Percentiles rank a stretch among this genome's conserved stretches.
Evolutionary conservation across 1,140 invertebrate species (phyloP).

Genomic region (Dicyema japonicum): DNA sequence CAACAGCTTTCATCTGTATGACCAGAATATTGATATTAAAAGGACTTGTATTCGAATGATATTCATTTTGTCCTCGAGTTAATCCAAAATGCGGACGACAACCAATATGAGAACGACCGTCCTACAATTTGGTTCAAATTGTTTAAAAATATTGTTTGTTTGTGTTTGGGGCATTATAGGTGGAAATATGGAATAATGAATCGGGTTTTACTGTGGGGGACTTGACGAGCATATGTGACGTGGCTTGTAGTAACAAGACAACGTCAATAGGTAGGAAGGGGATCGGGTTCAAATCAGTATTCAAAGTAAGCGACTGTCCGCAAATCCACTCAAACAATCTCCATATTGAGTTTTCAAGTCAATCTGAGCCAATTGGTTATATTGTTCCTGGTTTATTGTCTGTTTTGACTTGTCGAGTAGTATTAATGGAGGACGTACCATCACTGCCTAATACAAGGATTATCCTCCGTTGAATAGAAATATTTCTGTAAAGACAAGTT

Average conservation of each 20-base stretch:
- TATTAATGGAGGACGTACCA: too few species aligned
- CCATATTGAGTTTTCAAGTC: conserved; percentile 14
- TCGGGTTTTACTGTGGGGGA: conserved; percentile 12
- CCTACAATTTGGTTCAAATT: conserved; percentile 1
- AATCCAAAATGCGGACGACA: conserved; percentile 20
- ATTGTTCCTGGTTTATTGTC: too few species aligned
- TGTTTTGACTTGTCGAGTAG: too few species aligned
- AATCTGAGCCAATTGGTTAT: conserved; percentile 13
- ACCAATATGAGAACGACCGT: conserved; percentile 9
- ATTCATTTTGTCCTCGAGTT: conserved; percentile 19
- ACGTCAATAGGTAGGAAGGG: conserved; percentile 21
- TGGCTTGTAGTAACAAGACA: conserved; percentile 17
- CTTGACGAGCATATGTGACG: conserved; percentile 17
- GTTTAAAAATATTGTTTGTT: conserved; percentile 10
- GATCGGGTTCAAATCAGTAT: conserved; percentile 22
- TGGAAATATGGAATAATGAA: conserved; percentile 14
- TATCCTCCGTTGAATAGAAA: too few species aligned
- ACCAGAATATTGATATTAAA: too few species aligned
- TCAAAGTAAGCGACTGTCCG: conserved; percentile 13
- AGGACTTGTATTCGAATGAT: conserved; percentile 18
- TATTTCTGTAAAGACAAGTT: too few species aligned
- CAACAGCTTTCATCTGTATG: too few species aligned
- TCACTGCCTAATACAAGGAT: too few species aligned
- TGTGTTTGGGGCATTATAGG: conserved; percentile 9
- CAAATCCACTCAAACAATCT: conserved; percentile 19